Evolutionary conservation across 1,140 invertebrate species (phyloP).

Genomic region (Drosophila setifemur): DNA sequence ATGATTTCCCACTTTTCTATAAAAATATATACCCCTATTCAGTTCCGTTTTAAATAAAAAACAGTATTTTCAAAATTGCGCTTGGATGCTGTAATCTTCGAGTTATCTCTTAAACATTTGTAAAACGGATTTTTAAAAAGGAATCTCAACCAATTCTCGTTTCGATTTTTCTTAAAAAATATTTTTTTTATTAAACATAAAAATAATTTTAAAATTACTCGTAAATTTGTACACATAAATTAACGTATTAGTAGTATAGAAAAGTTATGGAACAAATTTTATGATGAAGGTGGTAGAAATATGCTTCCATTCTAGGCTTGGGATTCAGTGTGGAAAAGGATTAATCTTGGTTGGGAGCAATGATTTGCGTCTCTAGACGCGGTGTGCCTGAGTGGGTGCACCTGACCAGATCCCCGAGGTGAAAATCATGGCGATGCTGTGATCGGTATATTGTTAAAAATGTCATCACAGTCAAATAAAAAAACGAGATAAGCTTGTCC

Average conservation of each 20-base stretch:
- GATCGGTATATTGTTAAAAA: conserved; percentile 74
- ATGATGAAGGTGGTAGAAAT: background rate
- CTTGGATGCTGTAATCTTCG: no score
- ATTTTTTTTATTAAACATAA: conserved; percentile 64
- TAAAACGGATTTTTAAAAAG: no score
- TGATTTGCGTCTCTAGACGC: conserved; percentile 16
- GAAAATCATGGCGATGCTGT: conserved; percentile 41
- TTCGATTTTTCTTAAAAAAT: conserved; percentile 47
- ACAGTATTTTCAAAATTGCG: no score
- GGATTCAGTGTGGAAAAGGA: conserved; percentile 11
- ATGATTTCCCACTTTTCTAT: background rate
- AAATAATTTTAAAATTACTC: conserved; percentile 49
- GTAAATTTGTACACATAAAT: conserved; percentile 75
- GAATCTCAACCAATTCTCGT: background rate
- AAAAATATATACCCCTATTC: no score
- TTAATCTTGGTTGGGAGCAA: conserved; percentile 20
- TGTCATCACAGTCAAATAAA: conserved; percentile 81
- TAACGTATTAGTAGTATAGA: conserved; percentile 53
- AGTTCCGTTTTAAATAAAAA: no score
- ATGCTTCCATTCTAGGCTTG: background rate
- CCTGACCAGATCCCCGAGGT: background rate
- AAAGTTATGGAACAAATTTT: conserved; percentile 13
- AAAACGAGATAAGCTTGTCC: conserved; percentile 36
- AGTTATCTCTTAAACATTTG: no score
- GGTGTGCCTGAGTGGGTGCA: conserved; percentile 62